Evolutionary conservation across 2,888 invertebrate genomes (phyloP), one percentile per base, ranked within the genome.

Genomic region (Andrena chrysosceles): DNA sequence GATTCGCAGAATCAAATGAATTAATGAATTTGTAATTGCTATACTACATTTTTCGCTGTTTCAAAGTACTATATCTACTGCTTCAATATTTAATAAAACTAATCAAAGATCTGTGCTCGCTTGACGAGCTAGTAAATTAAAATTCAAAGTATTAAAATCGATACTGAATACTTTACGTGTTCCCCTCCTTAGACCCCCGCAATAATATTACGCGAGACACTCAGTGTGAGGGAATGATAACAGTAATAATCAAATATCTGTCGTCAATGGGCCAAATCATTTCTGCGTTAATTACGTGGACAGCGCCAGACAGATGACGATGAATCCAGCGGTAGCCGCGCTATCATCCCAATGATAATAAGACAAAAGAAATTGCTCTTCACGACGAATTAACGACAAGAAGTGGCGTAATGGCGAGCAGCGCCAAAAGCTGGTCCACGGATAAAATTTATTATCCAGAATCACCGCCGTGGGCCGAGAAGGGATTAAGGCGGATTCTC

Each of bases 381-480:
- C 63, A 2, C 29, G 63, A 78, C 56, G 68, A 68, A 68, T 78
- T 73, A 78, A 62, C 67, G 72, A 62, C 62, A 31, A 56, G 66
- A 63, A 59, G 60, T 77, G 70, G 31, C 35, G 42, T 66, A 79
- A 79, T 70, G 68, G 70, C 59, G 70, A 49, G n/a, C 70, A 74
- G 35, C 35, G 75, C 54, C 60, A 52, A 77, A 67, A 77, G 42
- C 59, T 29, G 77, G 62, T 67, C 23, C 52, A 8, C 13, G n/a
- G 49, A 33, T 63, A 48, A 68, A 81, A 81, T 81, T 77, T 81
- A 81, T 81, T 77, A 81, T 63, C 68, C 42, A n/a, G 63, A 69
- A 78, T 73, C 78, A 62, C 35, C 52, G 72, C 60, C 52, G 72
- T 72, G 49, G 60, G 68, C 63, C 60, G 52, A 3, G 66, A 62